Evolutionary conservation across 53 echinoderm and acorn worm genomes (phyloP), one percentile per base, ranked within the genome.

Genomic region (Temnopleurus reevesii): DNA sequence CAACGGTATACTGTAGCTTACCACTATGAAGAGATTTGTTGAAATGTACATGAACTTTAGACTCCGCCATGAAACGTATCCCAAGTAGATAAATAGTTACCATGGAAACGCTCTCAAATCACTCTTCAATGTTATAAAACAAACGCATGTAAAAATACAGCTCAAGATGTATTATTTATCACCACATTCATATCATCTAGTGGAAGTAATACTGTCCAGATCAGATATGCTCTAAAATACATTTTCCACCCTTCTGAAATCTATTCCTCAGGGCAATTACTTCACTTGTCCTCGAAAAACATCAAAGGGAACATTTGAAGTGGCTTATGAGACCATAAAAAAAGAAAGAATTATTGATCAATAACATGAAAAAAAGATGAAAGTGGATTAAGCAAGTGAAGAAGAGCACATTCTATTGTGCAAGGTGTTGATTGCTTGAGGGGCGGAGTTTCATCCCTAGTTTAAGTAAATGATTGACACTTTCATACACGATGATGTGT

Each of bases 11-110:
- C n/a, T 2, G 24, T n/a, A 21, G 53, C 81, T 81, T 81, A 81
- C 81, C 81, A 31, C 21, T 17, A 47, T 80, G 80, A 46, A 80
- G 36, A 56, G 83, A 38, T 29, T 57, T 83, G 56, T 56, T 83
- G 38, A 83, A 83, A 86, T 86, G 86, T 13, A 86, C 59, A 86
- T 60, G 71, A 41, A 71, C 71, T 38, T 83, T 83, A 30, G 35
- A 53, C 83, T 83, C 83, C 55, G 83, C 83, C 83, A 83, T 83
- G 36, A 51, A 53, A 80, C 24, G 55, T 80, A 36, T 83, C 56
- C 38, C 18, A 33, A 83, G 5, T 36, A 83, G 83, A 83, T 83
- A 38, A 49, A 55, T 36, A 38, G 83, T 83, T 83, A 56, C 83
- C 57, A 83, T 83, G 57, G 54, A 19, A 55, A 83, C 71, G 41